phyloP scores from a whole-genome alignment of 2,113 vertebrate genomes.

The Casuarius casuarius region DNA sequence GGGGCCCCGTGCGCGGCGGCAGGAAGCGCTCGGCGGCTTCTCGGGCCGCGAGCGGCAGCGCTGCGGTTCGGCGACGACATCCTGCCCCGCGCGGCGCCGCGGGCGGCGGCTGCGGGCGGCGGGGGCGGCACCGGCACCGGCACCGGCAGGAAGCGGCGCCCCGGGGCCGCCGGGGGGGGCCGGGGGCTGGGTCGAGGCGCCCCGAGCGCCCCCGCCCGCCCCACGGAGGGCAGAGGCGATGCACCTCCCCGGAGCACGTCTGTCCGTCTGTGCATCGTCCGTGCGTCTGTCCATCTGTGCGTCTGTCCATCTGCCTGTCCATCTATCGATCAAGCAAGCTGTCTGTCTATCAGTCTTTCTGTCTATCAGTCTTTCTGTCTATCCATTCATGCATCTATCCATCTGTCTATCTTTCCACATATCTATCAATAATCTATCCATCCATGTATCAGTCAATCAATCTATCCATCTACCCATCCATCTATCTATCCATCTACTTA shows the following conservation, averaged over 20 bases:
- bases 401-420: too few species aligned
- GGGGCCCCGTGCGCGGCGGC: not conserved
- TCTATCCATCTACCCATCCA: too few species aligned
- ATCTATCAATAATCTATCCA: too few species aligned
- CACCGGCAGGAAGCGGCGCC: not conserved
- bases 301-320: too few species aligned
- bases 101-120: not conserved
- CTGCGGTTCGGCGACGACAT: conserved; percentile 23
- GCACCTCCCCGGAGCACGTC: accelerated
- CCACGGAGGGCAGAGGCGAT: accelerated
- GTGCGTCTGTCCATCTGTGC: not conserved
- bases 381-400: not conserved
- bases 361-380: not conserved
- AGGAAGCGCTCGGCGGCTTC: conserved; percentile 58
- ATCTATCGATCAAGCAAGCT: not conserved
- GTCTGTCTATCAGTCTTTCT: not conserved
- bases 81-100: not conserved
- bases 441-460: not conserved
- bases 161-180: not conserved
- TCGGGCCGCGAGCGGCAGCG: not conserved
- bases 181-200: accelerated
- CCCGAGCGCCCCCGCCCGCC: not conserved
- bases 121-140: not conserved
- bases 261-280: not conserved
- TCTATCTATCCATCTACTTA: too few species aligned